These are phyloP conservation scores for Enteromius mattozi DNA, from an alignment of 2,797 vertebrate genomes.

Conservation along the genomic window DNA sequence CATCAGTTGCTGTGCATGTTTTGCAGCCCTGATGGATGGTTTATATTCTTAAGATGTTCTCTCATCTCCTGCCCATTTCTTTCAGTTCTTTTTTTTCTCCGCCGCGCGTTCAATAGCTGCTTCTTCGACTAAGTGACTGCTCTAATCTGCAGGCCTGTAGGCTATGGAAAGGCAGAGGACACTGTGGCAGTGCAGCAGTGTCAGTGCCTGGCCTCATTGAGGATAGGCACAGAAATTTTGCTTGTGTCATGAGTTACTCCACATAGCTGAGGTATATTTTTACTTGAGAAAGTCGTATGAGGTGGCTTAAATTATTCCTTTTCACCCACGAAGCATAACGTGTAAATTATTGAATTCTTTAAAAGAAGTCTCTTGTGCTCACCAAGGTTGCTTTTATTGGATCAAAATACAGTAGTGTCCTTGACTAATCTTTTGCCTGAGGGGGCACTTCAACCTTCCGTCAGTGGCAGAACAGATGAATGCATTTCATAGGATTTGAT, in stretches of 20 bases:
- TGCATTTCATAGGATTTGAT: conserved; percentile 21
- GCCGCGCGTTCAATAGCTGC: background rate
- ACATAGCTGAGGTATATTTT: conserved; percentile 16
- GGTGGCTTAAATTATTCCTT: background rate
- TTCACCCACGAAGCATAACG: background rate
- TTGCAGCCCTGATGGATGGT: background rate
- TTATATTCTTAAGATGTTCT: background rate
- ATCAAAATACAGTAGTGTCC: conserved; percentile 30
- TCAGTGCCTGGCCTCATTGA: conserved; percentile 36
- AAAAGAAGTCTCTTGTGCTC: background rate
- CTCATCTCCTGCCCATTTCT: background rate
- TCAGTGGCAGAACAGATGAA: conserved; percentile 30
- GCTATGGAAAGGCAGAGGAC: conserved; percentile 30
- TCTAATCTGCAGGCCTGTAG: conserved; percentile 20
- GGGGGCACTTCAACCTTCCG: background rate
- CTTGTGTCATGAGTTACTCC: conserved; percentile 58
- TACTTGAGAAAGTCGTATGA: background rate
- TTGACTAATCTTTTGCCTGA: conserved; percentile 9
- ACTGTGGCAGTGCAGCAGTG: conserved; percentile 45
- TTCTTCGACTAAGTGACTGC: background rate
- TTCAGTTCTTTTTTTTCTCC: background rate
- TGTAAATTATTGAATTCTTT: conserved; percentile 3
- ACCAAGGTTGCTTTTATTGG: background rate
- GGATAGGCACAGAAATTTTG: conserved; percentile 52
- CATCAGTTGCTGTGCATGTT: background rate